Base-by-base conservation (phyloP, 2,888 invertebrate species). In the Caenorhabditis imperialis region DNA sequence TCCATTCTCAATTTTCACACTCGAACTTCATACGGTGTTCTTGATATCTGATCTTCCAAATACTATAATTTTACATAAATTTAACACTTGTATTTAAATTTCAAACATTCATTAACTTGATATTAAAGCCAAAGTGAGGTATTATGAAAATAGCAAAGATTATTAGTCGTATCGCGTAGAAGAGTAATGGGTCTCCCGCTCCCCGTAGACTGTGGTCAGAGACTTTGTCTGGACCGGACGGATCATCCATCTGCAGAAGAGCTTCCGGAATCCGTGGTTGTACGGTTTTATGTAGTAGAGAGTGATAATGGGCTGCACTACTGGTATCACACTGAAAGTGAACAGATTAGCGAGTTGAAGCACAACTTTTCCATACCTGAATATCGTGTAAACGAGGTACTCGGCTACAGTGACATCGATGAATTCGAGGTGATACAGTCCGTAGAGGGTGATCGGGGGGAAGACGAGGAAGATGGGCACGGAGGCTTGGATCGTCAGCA, bases 391-490 rank as follows among this genome's bases (percentile, higher is more conserved):
- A n/a, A 82, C 82, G n/a, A 78, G 47, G 44, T 82, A 82, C 22
- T 80, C 80, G 8, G 71, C 75, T 5, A 77, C 45, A 1, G 75
- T 79, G 14, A 75, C 60, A 44, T 82, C 44, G 16, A 82, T 79
- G 25, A 82, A 57, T 30, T 81, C 80, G 45, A 83, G 53, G 47
- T 83, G 83, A 44, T 83, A 83, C 0, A 78, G 51, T 6, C 75
- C 77, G 60, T 83, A 83, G 6, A 83, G 51, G 30, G 74, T 76
- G 44, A 83, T 81, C 2, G 83, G 83, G 0, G 83, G 83, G 38
- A 83, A 83, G 33, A 83, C 75, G 57, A 81, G 76, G 53, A 80
- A 73, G 10, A 83, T 60, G 0, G 83, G 83, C 0, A 83, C 74
- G 1, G 78, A 76, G 0, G 83, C 83, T 47, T 83, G 83, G 61